Percentiles rank a stretch among this genome's conserved stretches.
Conservation (phyloP, 2,888 invertebrate genomes). For the Luperina testacea region DNA sequence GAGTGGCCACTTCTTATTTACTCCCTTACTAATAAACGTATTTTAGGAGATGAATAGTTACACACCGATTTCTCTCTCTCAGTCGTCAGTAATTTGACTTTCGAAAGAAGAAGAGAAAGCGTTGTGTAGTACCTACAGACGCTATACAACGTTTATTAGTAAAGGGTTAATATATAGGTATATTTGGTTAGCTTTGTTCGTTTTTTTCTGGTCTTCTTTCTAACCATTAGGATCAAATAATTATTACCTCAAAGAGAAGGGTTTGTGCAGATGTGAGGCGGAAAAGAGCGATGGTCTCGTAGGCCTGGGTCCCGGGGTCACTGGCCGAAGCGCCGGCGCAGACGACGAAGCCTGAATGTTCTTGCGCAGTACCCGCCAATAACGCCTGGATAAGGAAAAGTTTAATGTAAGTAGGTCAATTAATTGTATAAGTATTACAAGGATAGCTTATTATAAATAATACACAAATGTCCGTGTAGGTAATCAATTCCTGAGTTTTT, state of each 20-base stretch:
- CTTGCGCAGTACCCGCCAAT: slow-evolving; percentile 94
- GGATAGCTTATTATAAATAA: not conserved
- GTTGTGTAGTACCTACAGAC: too few relatives aligned
- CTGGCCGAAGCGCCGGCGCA: slow-evolving; percentile 81
- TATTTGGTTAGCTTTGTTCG: not conserved
- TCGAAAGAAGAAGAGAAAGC: too few relatives aligned
- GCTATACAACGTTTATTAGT: too few relatives aligned
- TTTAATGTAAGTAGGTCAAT: slow-evolving; percentile 10
- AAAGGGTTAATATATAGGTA: too few relatives aligned
- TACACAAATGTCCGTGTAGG: not conserved
- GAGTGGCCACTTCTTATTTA: not conserved
- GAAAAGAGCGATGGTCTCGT: slow-evolving; percentile 91
- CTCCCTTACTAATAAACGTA: too few relatives aligned
- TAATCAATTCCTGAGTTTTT: not conserved
- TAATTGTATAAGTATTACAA: slow-evolving; percentile 1
- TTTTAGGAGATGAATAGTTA: too few relatives aligned
- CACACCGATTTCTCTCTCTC: too few relatives aligned
- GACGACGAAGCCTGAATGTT: slow-evolving; percentile 89
- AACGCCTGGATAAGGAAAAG: slow-evolving; percentile 90
- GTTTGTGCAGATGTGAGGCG: slow-evolving; percentile 92
- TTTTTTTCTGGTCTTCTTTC: not conserved
- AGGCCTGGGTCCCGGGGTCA: slow-evolving; percentile 84
- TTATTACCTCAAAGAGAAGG: slow-evolving; percentile 91
- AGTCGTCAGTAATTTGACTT: too few relatives aligned
- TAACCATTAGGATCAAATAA: slow-evolving; percentile 1